phyloP scores from a whole-genome alignment of 2,113 vertebrate genomes.

The Odobenus rosmarus region DNA sequence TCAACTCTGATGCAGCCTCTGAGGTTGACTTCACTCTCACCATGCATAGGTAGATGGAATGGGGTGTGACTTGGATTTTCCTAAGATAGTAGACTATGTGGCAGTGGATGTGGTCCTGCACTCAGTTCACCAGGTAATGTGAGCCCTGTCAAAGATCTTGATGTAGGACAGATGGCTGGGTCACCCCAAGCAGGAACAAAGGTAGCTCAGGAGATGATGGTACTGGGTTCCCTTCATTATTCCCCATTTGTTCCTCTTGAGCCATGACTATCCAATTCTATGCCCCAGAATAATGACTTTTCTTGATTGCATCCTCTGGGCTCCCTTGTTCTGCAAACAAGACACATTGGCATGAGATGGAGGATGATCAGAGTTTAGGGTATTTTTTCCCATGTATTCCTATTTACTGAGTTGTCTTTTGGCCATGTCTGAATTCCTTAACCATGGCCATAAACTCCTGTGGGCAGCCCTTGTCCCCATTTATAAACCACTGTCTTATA shows the following conservation, averaged over 20 bases:
- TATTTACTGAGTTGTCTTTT: neutral
- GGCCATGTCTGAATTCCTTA: neutral
- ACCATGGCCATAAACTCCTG: neutral
- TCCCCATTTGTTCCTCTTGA: neutral
- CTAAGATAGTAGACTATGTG: slow-evolving; percentile 95
- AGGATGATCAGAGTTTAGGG: neutral
- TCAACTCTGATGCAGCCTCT: slow-evolving; percentile 90
- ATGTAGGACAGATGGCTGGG: slow-evolving; percentile 92
- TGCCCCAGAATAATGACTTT: neutral
- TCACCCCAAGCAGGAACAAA: slow-evolving; percentile 29
- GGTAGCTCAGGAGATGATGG: neutral
- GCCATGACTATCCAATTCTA: neutral
- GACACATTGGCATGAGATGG: neutral
- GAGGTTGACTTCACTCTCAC: slow-evolving; percentile 94
- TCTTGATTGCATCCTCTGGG: neutral
- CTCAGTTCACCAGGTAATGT: slow-evolving; percentile 92
- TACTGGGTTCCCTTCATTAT: neutral
- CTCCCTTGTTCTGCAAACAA: neutral
- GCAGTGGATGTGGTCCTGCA: slow-evolving; percentile 95
- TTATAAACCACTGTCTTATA: neutral
- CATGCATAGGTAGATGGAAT: slow-evolving; percentile 94
- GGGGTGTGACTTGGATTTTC: slow-evolving; percentile 94
- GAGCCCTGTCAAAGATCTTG: slow-evolving; percentile 94
- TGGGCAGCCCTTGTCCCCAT: neutral
- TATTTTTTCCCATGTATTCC: neutral